phyloP scores from a whole-genome alignment of 2,113 vertebrate genomes.

The Macquaria australasica region DNA sequence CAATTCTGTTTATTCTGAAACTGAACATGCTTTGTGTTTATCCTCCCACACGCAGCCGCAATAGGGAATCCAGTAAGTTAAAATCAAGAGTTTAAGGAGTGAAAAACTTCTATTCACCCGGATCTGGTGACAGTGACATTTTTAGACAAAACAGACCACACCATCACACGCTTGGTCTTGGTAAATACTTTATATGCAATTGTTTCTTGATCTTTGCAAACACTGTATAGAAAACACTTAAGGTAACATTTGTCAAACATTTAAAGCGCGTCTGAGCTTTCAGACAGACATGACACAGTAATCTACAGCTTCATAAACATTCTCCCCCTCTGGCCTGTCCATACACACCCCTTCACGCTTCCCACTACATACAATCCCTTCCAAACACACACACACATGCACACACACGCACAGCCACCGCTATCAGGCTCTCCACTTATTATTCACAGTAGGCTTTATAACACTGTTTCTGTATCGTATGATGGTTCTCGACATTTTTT shows the following conservation, averaged over 20 bases:
- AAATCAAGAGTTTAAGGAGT: slow-evolving; percentile 38
- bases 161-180: slow-evolving; percentile 66
- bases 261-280: slow-evolving; percentile 82
- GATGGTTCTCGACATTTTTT: slow-evolving; percentile 66
- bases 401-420: slow-evolving; percentile 55
- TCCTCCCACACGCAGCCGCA: slow-evolving; percentile 57
- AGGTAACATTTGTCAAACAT: slow-evolving; percentile 79
- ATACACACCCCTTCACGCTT: slow-evolving; percentile 38
- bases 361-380: slow-evolving; percentile 31
- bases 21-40: slow-evolving; percentile 62
- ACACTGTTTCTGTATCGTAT: slow-evolving; percentile 77
- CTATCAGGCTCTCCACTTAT: slow-evolving; percentile 69
- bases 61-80: slow-evolving; percentile 40
- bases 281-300: slow-evolving; percentile 82
- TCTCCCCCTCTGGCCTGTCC: slow-evolving; percentile 52
- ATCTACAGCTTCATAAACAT: slow-evolving; percentile 81
- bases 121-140: background rate
- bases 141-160: slow-evolving; percentile 64
- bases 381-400: slow-evolving; percentile 47
- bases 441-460: slow-evolving; percentile 80
- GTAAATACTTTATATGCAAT: slow-evolving; percentile 89
- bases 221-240: slow-evolving; percentile 87
- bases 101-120: background rate
- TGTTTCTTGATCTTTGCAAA: slow-evolving; percentile 86
- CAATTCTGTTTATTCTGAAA: slow-evolving; percentile 48